Evolutionary conservation across 2,113 vertebrate genomes (phyloP).

Genomic region (Micronycteris hirsuta): DNA sequence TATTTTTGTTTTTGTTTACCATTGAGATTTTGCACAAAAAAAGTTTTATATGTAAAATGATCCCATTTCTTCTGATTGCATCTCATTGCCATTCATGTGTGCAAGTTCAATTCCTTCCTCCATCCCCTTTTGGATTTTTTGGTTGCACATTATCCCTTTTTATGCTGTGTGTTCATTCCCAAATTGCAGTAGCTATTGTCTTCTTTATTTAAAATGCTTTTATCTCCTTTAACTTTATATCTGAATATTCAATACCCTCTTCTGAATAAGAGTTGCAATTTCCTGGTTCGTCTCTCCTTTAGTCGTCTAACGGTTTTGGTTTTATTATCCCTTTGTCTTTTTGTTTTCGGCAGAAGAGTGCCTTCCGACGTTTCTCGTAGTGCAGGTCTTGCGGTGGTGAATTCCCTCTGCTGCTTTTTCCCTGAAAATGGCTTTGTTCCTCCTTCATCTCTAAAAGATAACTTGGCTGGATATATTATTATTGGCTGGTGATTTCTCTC

Average conservation of each 20-base stretch:
- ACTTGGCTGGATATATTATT: not conserved
- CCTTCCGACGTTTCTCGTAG: not conserved
- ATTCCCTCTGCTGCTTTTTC: not conserved
- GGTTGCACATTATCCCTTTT: not conserved
- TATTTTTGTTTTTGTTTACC: not conserved
- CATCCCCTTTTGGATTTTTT: not conserved
- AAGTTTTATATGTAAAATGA: not conserved
- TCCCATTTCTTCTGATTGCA: not conserved
- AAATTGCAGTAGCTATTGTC: not conserved
- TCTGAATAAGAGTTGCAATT: not conserved
- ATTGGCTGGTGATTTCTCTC: not conserved
- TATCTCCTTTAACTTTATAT: not conserved
- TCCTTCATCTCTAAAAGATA: not conserved
- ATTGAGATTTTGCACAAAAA: not conserved
- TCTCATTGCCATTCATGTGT: not conserved
- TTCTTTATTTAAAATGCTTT: not conserved
- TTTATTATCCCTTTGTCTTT: not conserved
- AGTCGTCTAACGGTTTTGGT: not conserved
- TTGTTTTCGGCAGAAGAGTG: not conserved
- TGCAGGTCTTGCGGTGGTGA: not conserved
- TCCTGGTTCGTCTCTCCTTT: not conserved
- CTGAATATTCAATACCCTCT: not conserved
- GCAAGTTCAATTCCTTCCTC: not conserved
- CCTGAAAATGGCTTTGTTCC: not conserved
- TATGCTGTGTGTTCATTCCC: not conserved